Conservation (phyloP, 2,888 invertebrate genomes). For the Lithophane semibrunnea region DNA sequence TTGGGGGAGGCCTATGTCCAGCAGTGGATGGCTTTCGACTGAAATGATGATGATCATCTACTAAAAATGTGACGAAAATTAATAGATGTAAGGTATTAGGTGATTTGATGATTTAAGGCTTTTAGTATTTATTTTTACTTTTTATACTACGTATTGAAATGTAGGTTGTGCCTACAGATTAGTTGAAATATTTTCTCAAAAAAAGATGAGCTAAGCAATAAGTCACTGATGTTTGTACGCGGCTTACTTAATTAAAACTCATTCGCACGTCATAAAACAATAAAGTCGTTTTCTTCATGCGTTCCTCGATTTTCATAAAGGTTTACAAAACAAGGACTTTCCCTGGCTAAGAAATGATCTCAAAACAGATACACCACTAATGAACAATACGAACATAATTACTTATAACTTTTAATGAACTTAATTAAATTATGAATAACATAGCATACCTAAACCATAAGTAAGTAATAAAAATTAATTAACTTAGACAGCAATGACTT, state of each 20-base stretch:
- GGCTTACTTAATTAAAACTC: slow-evolving; percentile 4
- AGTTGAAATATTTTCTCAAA: background rate
- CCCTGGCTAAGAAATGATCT: background rate
- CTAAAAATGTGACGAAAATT: background rate
- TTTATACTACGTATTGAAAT: background rate
- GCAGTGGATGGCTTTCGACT: background rate
- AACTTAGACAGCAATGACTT: too few species aligned
- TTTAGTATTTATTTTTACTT: too few species aligned
- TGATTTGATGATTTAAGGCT: background rate
- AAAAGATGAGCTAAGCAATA: background rate
- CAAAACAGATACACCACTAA: too few species aligned
- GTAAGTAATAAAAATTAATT: background rate
- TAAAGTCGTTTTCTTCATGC: background rate
- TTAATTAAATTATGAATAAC: background rate
- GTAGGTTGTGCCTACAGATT: background rate
- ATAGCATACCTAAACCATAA: background rate
- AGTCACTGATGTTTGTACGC: background rate
- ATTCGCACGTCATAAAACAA: slow-evolving; percentile 11
- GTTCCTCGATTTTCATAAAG: too few species aligned
- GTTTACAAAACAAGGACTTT: background rate
- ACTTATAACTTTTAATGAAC: background rate
- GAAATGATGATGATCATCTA: background rate
- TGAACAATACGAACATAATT: background rate
- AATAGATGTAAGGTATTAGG: background rate
- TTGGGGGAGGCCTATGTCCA: background rate